Conservation (phyloP, 2,888 invertebrate species). For the Volucella zonaria region DNA sequence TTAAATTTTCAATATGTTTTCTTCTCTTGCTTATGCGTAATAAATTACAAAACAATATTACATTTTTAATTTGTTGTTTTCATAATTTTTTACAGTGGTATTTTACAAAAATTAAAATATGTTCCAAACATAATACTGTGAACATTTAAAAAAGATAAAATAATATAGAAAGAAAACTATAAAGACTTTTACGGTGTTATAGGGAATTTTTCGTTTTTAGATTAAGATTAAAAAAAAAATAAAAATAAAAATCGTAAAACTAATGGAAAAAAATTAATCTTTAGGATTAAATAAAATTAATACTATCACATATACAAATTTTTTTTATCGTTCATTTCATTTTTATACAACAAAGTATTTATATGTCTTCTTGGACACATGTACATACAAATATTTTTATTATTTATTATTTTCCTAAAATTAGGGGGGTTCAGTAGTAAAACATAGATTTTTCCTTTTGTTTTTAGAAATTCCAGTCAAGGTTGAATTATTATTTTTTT, state of each 20-base stretch:
- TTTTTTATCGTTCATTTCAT: constrained; percentile 43
- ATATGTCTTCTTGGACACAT: constrained; percentile 13
- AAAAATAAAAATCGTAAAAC: constrained; percentile 26
- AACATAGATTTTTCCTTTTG: constrained; percentile 18
- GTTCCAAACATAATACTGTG: constrained; percentile 67
- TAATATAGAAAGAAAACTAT: constrained; percentile 14
- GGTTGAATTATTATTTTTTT: constrained; percentile 45
- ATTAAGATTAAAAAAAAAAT: constrained; percentile 54
- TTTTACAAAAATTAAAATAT: constrained; percentile 19
- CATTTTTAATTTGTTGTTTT: constrained; percentile 28
- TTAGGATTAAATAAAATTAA: constrained; percentile 74
- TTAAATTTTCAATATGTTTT: neutral
- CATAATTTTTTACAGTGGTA: constrained; percentile 1
- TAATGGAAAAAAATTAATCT: constrained; percentile 41
- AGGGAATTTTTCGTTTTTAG: constrained; percentile 10
- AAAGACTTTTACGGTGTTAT: constrained; percentile 21
- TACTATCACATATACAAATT: constrained; percentile 72
- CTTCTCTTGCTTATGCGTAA: constrained; percentile 32
- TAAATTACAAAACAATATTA: constrained; percentile 41
- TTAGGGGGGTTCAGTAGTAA: constrained; percentile 23
- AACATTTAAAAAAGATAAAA: constrained; percentile 39
- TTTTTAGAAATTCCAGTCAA: constrained; percentile 55
- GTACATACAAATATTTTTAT: constrained; percentile 38
- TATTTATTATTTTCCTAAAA: constrained; percentile 16
- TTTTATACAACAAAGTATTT: constrained; percentile 61